phyloP scores from a whole-genome alignment of 2,888 invertebrate species.

The Tetragonisca angustula region DNA sequence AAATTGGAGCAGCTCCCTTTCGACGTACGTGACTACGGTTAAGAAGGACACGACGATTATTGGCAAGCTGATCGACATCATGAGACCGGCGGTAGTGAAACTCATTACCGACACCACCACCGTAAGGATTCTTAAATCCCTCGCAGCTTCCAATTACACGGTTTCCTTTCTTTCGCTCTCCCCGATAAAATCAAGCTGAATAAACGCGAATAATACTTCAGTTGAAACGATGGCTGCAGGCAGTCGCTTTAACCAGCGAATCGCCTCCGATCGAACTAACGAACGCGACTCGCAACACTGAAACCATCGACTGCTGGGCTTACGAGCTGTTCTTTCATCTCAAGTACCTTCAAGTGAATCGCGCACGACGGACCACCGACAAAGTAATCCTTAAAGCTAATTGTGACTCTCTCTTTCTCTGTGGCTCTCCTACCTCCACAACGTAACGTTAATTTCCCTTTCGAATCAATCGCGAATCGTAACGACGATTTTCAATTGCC shows the following conservation, averaged over 20 bases:
- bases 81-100: conserved; percentile 76
- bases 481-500: conserved; percentile 16
- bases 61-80: conserved; percentile 72
- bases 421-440: no score
- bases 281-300: conserved; percentile 73
- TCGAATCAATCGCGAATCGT: conserved; percentile 22
- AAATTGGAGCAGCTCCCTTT: conserved; percentile 60
- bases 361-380: conserved; percentile 63
- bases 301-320: conserved; percentile 80
- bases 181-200: no score
- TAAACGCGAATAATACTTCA: conserved; percentile 39
- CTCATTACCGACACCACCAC: conserved; percentile 78
- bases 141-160: background rate
- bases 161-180: no score
- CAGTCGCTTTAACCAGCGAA: conserved; percentile 60
- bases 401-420: background rate
- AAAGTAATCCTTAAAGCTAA: conserved; percentile 67
- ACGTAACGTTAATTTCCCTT: conserved; percentile 23
- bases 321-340: conserved; percentile 80
- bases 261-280: conserved; percentile 67
- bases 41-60: conserved; percentile 71
- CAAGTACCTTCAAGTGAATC: conserved; percentile 76
- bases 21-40: conserved; percentile 59
- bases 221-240: conserved; percentile 80
- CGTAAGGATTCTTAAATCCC: conserved; percentile 63